A percentile compares a stretch with the other conserved stretches of the same genome.
Evolutionary conservation across 2,113 vertebrate genomes (phyloP).

Genomic region (Oreochromis niloticus): DNA sequence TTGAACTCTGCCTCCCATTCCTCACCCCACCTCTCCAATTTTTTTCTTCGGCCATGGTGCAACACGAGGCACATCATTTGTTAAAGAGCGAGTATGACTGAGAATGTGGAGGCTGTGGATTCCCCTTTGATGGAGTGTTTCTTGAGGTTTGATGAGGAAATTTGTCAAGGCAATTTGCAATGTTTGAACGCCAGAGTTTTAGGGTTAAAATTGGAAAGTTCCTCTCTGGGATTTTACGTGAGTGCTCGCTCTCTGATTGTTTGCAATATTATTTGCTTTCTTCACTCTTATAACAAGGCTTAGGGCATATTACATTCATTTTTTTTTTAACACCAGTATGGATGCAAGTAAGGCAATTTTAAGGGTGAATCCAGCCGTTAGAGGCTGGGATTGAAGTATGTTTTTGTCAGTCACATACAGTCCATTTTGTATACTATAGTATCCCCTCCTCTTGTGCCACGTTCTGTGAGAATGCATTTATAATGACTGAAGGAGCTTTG

Average conservation of each 20-base stretch:
- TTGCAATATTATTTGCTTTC: background rate
- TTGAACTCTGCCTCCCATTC: conserved; percentile 47
- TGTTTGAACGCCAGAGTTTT: background rate
- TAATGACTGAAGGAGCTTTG: conserved; percentile 37
- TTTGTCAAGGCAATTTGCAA: conserved; percentile 19
- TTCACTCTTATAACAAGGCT: background rate
- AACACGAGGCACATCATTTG: background rate
- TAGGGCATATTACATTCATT: background rate
- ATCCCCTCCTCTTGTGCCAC: background rate
- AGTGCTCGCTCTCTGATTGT: background rate
- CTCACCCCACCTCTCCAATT: conserved; percentile 14
- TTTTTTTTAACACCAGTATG: background rate
- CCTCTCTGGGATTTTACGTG: background rate
- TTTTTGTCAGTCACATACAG: background rate
- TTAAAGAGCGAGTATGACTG: background rate
- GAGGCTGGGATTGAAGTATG: background rate
- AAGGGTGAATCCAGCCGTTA: background rate
- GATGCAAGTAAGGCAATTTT: background rate
- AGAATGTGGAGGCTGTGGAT: background rate
- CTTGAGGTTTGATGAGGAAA: conserved; percentile 37
- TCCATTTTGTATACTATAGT: background rate
- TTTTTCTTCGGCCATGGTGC: background rate
- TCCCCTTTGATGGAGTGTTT: conserved; percentile 28
- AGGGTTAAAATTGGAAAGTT: background rate
- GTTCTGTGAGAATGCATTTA: conserved; percentile 29